phyloP scores from a whole-genome alignment of 1,140 invertebrate species.

The Lepeophtheirus salmonis region DNA sequence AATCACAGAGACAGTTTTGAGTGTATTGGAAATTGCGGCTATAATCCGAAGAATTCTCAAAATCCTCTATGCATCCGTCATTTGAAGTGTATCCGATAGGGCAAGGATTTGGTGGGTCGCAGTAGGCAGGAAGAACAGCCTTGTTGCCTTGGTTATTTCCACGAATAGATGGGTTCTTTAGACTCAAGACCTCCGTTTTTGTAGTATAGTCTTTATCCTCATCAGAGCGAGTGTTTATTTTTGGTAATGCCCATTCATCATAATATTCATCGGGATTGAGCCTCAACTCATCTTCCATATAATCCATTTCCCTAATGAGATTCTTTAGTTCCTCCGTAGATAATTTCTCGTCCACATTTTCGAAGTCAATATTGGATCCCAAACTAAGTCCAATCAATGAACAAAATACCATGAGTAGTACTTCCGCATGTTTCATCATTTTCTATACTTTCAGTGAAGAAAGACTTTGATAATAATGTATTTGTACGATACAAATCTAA shows the following conservation, averaged over 20 bases:
- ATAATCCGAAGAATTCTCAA: constrained; percentile 87
- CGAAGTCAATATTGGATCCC: no score
- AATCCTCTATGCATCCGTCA: constrained; percentile 73
- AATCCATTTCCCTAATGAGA: background rate
- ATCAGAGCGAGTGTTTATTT: background rate
- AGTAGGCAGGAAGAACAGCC: constrained; percentile 75
- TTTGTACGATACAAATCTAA: no score
- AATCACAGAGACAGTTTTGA: constrained; percentile 93
- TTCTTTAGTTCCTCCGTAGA: background rate
- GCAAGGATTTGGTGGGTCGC: constrained; percentile 96
- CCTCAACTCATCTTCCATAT: background rate
- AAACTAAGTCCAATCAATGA: no score
- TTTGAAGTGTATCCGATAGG: constrained; percentile 44
- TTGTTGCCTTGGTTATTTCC: background rate
- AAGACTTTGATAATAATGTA: no score
- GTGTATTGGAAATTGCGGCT: constrained; percentile 78
- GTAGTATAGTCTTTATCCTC: background rate
- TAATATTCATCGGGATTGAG: background rate
- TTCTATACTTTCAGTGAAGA: no score
- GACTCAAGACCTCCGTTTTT: no score
- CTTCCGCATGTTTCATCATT: no score
- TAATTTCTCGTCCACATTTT: no score
- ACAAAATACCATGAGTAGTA: no score
- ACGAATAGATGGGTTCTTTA: background rate
- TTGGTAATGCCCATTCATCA: background rate